Base-by-base conservation (phyloP, 1,140 invertebrate species). In the Magallana angulata region DNA sequence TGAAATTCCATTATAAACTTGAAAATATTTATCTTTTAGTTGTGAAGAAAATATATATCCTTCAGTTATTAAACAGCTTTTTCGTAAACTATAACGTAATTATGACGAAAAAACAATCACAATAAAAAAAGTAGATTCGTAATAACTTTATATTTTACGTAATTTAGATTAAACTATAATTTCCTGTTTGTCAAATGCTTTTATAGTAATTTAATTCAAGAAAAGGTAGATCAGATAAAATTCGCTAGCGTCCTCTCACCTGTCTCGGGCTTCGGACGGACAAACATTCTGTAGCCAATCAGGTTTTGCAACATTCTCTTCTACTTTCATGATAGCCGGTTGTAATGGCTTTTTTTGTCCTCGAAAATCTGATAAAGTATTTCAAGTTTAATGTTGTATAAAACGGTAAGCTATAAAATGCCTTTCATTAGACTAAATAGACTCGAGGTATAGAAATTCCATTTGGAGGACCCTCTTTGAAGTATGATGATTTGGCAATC, bases 371-470 rank as follows among this genome's bases (percentile, higher is more conserved):
- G 81, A 82, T 82, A 82, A 82, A 82, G 57, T 58, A 58, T 58
- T 82, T 82, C 57, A 82, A 82, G 82, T 62, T 62, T 60, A 84
- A 84, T 84, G 82, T 84, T 62, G 24, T 59, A 84, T 59, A 62
- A 84, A 84, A 84, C 57, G 56, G 30, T 60, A 58, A 57, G 82
- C 82, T 60, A 84, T 84, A 84, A 84, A 84, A 62, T 59, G 24
- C n/a, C 60, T 84, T 84, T 84, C 57, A 84, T 84, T 84, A 18
- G 82, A 59, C 57, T 59, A 84, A 60, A 84, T 84, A 84, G 18
- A 76, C 68, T 76, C 14, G 68, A 36, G 30, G 68, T 76, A 30
- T 76, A 76, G 68, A 76, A 76, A 76, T 76, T 76, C 68, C 68
- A 76, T 76, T 76, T 76, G 36, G 68, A 76, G 24, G 68, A 30